phyloP scores from a whole-genome alignment of 2,797 vertebrate species.

The Ispidina lecontei region DNA sequence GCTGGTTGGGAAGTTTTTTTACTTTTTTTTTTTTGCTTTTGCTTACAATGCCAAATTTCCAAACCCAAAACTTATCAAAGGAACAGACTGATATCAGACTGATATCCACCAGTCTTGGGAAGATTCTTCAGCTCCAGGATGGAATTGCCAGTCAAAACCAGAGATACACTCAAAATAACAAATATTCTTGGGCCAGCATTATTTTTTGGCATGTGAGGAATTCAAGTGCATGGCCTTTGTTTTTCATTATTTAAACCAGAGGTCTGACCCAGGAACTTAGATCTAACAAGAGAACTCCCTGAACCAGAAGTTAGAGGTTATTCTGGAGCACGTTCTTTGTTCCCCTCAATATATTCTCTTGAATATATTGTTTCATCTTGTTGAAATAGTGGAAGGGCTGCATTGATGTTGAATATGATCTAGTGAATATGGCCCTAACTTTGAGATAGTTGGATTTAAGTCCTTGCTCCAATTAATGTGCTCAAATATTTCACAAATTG shows the following conservation, averaged over 20 bases:
- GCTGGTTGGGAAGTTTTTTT: constrained; percentile 63
- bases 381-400: neutral
- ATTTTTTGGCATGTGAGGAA: neutral
- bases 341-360: neutral
- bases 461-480: neutral
- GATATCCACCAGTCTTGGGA: neutral
- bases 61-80: neutral
- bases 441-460: neutral
- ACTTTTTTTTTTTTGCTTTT: neutral
- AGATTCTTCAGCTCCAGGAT: neutral
- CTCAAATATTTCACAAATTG: constrained; percentile 21
- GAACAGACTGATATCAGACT: neutral
- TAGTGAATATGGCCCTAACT: neutral
- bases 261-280: neutral
- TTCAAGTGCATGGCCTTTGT: neutral
- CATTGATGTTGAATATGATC: neutral
- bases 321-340: neutral
- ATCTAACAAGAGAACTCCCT: neutral
- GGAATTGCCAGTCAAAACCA: constrained; percentile 9
- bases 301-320: neutral
- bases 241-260: neutral
- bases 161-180: neutral
- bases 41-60: neutral
- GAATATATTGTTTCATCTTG: constrained; percentile 9
- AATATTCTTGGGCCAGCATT: neutral